Percentiles rank a stretch among this genome's conserved stretches.
phyloP scores from a whole-genome alignment of 2,888 invertebrate genomes.

The Macroteleia sp. region DNA sequence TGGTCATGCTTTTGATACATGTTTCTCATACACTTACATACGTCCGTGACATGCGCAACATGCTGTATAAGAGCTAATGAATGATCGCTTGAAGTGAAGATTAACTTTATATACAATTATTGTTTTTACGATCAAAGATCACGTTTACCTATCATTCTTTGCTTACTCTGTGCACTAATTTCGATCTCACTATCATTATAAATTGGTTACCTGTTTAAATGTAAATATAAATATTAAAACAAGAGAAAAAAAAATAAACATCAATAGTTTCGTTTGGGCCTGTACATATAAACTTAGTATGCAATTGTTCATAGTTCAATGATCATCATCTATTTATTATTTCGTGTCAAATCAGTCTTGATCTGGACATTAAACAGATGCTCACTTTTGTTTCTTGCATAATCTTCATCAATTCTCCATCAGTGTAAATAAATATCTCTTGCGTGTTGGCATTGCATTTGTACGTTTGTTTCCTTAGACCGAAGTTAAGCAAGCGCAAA shows the following conservation, averaged over 20 bases:
- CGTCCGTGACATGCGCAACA: constrained; percentile 29
- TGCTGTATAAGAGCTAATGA: constrained; percentile 67
- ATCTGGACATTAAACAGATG: constrained; percentile 18
- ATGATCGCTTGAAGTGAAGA: constrained; percentile 64
- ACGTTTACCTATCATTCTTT: constrained; percentile 61
- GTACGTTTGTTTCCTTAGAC: constrained; percentile 26
- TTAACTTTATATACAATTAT: constrained; percentile 42
- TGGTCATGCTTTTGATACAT: constrained; percentile 49
- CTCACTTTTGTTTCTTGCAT: constrained; percentile 31
- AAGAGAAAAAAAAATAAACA: no score
- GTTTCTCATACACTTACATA: constrained; percentile 41
- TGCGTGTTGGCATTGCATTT: constrained; percentile 38
- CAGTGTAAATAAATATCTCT: constrained; percentile 46
- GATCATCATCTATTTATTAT: constrained; percentile 11
- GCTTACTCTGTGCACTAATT: constrained; percentile 61
- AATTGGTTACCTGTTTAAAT: background rate
- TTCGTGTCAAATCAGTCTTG: constrained; percentile 27
- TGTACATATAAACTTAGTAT: constrained; percentile 17
- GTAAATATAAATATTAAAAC: constrained; percentile 2
- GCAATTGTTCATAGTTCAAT: constrained; percentile 2
- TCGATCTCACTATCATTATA: constrained; percentile 32
- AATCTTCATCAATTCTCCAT: constrained; percentile 28
- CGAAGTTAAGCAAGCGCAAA: constrained; percentile 10
- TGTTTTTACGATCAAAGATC: constrained; percentile 30
- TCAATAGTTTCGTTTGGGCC: background rate